phyloP scores from a whole-genome alignment of 2,888 invertebrate genomes.

The Leptinotarsa haldemani region DNA sequence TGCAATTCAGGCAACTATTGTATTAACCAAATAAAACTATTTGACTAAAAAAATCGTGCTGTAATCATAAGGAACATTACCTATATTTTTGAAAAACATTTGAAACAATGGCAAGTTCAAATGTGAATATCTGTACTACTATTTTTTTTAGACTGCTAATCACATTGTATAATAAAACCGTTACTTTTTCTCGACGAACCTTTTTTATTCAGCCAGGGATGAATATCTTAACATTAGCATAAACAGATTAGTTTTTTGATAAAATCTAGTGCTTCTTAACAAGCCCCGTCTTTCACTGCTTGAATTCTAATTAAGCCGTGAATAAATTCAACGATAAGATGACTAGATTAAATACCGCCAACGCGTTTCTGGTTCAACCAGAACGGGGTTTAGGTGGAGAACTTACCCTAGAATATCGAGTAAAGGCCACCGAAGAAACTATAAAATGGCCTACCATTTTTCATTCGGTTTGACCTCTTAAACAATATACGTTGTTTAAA shows the following conservation, averaged over 20 bases:
- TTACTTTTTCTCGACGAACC: not conserved
- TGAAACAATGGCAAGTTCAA: too few relatives aligned
- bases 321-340: constrained; percentile 17
- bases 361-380: constrained; percentile 12
- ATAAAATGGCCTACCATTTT: not conserved
- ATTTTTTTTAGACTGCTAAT: too few relatives aligned
- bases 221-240: constrained; percentile 7
- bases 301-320: constrained; percentile 20
- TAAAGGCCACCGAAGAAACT: not conserved
- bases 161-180: not conserved
- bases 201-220: not conserved
- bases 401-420: not conserved
- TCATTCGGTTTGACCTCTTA: not conserved
- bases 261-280: constrained; percentile 17
- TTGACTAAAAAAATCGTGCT: too few relatives aligned
- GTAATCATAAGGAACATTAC: too few relatives aligned
- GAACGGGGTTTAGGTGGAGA: not conserved
- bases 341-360: constrained; percentile 6
- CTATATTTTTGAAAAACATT: too few relatives aligned
- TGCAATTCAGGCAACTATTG: too few relatives aligned
- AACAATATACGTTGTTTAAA: too few relatives aligned
- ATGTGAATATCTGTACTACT: too few relatives aligned
- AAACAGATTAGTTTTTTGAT: constrained; percentile 18
- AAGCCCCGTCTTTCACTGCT: constrained; percentile 7
- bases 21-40: too few relatives aligned